Conservation (phyloP, 2,888 invertebrate genomes). For the Lampropteryx suffumata region DNA sequence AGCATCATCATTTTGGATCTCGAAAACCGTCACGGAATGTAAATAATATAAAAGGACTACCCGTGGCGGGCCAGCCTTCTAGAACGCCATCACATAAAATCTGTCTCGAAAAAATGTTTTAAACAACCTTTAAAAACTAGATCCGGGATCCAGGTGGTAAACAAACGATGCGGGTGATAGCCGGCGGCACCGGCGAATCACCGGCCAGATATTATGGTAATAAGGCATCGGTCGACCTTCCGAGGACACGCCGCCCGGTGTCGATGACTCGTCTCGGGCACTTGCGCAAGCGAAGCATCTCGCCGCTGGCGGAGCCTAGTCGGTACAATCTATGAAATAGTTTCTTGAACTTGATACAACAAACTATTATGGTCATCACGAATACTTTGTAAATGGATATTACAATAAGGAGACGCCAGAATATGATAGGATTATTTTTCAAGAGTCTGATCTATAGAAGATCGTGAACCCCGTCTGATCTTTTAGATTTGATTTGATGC, state of each 20-base stretch:
- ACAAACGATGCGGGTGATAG: conserved; percentile 49
- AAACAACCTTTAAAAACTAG: conserved; percentile 46
- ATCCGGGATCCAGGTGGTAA: conserved; percentile 49
- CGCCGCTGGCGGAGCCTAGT: conserved; percentile 6
- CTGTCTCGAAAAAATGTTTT: not conserved
- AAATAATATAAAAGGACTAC: conserved; percentile 7
- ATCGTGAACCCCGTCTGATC: too few relatives aligned
- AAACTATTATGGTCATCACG: conserved; percentile 2
- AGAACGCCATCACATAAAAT: conserved; percentile 19
- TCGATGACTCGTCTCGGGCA: conserved; percentile 56
- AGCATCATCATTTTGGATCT: conserved; percentile 12
- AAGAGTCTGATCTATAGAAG: too few relatives aligned
- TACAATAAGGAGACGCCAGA: too few relatives aligned
- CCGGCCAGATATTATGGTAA: conserved; percentile 40
- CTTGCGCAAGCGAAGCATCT: conserved; percentile 51
- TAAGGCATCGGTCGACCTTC: conserved; percentile 53
- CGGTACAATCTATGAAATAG: conserved; percentile 12
- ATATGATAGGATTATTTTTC: too few relatives aligned
- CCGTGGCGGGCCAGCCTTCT: conserved; percentile 11
- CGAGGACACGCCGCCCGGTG: conserved; percentile 58
- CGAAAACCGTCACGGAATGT: conserved; percentile 8
- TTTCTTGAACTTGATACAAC: conserved; percentile 25
- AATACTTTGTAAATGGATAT: not conserved
- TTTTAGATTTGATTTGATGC: too few relatives aligned
- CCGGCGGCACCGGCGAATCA: conserved; percentile 25